Conservation (phyloP, 2,888 invertebrate species). For the Agelastica alni region DNA sequence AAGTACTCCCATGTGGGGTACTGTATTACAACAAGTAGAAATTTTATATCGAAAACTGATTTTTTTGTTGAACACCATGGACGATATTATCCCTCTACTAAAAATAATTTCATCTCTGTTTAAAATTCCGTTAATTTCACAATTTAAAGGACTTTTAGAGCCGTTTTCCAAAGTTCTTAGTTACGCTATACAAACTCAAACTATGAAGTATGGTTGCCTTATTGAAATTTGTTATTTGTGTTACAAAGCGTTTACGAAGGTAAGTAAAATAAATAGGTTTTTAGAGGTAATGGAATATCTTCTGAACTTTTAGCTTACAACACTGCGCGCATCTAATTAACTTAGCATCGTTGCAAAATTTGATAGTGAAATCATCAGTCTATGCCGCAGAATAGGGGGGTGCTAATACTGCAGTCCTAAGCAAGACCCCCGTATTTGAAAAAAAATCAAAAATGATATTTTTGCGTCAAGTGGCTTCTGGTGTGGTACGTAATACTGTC, state of each 20-base stretch:
- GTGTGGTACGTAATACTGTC: no score
- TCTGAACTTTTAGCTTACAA: no score
- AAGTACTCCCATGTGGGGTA: slow-evolving; percentile 75
- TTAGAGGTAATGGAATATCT: no score
- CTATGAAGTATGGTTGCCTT: slow-evolving; percentile 76
- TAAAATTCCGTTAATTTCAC: slow-evolving; percentile 80
- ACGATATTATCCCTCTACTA: slow-evolving; percentile 71
- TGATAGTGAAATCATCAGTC: no score
- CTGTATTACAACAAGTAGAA: slow-evolving; percentile 85
- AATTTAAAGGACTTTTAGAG: slow-evolving; percentile 86
- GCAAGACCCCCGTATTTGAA: no score
- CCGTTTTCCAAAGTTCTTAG: slow-evolving; percentile 94
- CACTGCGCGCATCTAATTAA: no score
- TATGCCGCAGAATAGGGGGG: no score
- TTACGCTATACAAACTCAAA: slow-evolving; percentile 88
- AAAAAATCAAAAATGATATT: no score
- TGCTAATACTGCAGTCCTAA: no score
- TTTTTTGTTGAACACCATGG: slow-evolving; percentile 70
- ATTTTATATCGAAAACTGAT: slow-evolving; percentile 79
- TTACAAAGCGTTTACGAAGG: slow-evolving; percentile 83
- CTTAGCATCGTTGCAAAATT: no score
- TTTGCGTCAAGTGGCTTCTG: no score
- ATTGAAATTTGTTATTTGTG: slow-evolving; percentile 90
- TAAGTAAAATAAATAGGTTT: no score
- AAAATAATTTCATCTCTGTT: slow-evolving; percentile 79